Percentiles rank a stretch among this genome's conserved stretches.
phyloP scores from a whole-genome alignment of 2,113 vertebrate genomes.

The Onychorhynchus coronatus region DNA sequence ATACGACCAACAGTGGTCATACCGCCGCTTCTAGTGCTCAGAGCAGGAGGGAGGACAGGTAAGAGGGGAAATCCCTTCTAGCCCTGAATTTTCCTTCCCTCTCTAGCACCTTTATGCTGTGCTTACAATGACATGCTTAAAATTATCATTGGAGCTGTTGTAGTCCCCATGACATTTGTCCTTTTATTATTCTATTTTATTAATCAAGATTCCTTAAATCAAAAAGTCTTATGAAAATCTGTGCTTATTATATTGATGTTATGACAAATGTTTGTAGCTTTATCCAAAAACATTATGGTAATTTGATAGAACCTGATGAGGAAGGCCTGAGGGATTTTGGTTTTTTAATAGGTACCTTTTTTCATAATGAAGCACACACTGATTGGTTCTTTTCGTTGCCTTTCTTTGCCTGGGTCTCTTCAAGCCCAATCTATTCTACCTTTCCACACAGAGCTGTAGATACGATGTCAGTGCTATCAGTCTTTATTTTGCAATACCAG shows the following conservation, averaged over 20 bases:
- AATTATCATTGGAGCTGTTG: neutral
- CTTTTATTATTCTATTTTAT: neutral
- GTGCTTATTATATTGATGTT: neutral
- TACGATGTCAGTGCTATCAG: neutral
- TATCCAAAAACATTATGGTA: neutral
- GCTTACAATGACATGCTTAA: neutral
- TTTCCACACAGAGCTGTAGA: neutral
- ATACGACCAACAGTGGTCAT: neutral
- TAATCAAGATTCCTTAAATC: neutral
- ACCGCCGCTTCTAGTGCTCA: neutral
- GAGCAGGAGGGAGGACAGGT: neutral
- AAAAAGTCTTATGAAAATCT: neutral
- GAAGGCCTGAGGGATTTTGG: accelerated
- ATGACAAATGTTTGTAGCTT: neutral
- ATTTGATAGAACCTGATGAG: neutral
- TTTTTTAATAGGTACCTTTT: neutral
- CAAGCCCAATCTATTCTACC: neutral
- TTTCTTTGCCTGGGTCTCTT: neutral
- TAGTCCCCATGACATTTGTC: neutral
- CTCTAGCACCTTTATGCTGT: neutral
- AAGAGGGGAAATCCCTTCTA: neutral
- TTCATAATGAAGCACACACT: neutral
- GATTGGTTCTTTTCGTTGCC: neutral
- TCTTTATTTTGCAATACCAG: neutral
- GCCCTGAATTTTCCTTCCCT: neutral